Evolutionary conservation across 2,888 invertebrate species (phyloP), one percentile per base, ranked within the genome.

Genomic region (Chalcosyrphus nemorum): DNA sequence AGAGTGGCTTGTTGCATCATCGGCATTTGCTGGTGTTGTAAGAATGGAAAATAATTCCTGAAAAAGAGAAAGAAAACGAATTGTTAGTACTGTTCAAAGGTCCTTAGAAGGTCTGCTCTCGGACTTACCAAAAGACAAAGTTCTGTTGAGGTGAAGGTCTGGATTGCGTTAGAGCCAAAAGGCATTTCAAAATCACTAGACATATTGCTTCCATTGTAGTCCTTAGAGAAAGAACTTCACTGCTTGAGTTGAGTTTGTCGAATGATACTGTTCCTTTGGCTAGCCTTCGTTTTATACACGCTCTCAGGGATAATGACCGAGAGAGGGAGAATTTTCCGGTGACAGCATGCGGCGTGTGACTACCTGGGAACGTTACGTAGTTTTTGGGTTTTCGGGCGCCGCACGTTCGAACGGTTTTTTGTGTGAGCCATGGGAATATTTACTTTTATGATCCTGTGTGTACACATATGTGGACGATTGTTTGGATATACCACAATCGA

Each of bases 401-500:
- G 56, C 17, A 11, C 9, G 6, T n/a, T n/a, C n/a, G n/a, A n/a
- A n/a, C n/a, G 24, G 50, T 54, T 52, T 57, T 63, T 81, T 56
- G 29, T 56, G 29, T 71, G 57, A 38, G 24, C 52, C 57, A 43
- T 17, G 65, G 74, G 65, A 52, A 65, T 65, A 52, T 75, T 56
- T 35, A 21, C 9, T 9, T 52, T 76, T 52, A n/a, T 59, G 65
- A 65, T 82, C 78, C 78, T 72, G 72, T 68, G 19, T 72, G 21
- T 43, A n/a, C 59, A 72, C 81, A 82, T 77, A 61, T 82, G 81
- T 68, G 38, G 47, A 35, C 38, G 71, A 81, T 77, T 77, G 59
- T 72, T 65, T 27, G 82, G 78, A 68, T 32, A 78, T 78, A 78
- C 82, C 82, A 74, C 78, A 74, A 78, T 63, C 82, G 68, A 78